Percentiles rank a stretch among this genome's conserved stretches.
Conservation (phyloP, 2,113 vertebrate genomes). For the Heterotilapia buettikoferi region DNA sequence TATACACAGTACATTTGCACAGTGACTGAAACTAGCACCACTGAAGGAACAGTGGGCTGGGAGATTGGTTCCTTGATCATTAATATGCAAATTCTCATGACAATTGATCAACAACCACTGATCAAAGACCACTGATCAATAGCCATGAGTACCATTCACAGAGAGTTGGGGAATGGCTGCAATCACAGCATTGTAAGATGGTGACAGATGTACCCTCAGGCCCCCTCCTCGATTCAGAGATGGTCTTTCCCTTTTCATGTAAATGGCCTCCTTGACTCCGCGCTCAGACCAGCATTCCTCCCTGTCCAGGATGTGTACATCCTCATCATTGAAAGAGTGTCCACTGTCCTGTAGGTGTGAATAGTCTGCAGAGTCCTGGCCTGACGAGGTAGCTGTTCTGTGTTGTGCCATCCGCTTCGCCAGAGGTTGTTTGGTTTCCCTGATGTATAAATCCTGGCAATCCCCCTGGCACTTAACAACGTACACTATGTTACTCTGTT, state of each 20-base stretch:
- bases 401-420: background rate
- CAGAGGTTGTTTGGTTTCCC: background rate
- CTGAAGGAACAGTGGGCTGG: background rate
- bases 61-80: accelerated
- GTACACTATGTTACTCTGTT: background rate
- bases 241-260: accelerated
- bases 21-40: background rate
- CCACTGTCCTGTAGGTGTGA: background rate
- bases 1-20: background rate
- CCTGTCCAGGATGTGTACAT: background rate
- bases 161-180: background rate
- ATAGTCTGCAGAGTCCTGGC: background rate
- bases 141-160: background rate
- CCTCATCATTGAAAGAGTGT: background rate
- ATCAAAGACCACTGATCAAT: background rate
- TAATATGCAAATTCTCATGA: background rate
- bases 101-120: background rate
- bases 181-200: background rate
- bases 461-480: background rate
- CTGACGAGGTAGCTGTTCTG: background rate
- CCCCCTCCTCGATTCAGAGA: background rate
- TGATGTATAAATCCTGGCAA: background rate
- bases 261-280: accelerated
- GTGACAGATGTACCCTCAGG: background rate
- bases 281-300: background rate